Base-by-base conservation (phyloP, 2,797 vertebrate genomes). In the Mus caroli region DNA sequence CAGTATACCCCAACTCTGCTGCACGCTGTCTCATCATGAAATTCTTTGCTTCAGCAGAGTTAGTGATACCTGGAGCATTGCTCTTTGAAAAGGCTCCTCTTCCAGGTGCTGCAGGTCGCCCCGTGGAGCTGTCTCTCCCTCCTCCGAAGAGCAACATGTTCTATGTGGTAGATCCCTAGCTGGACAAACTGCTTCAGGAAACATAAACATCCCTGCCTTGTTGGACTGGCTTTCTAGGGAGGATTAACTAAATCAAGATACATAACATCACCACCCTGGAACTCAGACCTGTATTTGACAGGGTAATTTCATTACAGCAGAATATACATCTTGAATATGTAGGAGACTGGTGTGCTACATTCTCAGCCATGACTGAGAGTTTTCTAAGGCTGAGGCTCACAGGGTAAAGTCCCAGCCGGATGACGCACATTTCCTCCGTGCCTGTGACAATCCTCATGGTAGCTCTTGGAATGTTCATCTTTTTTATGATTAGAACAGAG, bases 401-500 rank as follows among this genome's bases (percentile, higher is more conserved):
- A 80, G 77, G 89, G 37, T 86, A 69, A 97, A 94, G 94, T 83
- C 50, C 73, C 89, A 95, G 60, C 64, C 67, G 37, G 58, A 14
- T 85, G 83, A 91, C 80, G 90, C 91, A 20, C n/a, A 79, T 62
- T 95, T 34, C 40, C 85, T 94, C 62, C 12, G 54, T 85, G 22
- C 13, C 56, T 88, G 75, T 90, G 34, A 40, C 84, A 94, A 96
- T 95, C 73, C 94, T 97, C 88, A 26, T 91, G 71, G 71, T 73
- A 93, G 54, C 83, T 93, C 90, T 95, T 93, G 95, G 90, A 85
- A 97, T 93, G 60, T 94, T 92, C 22, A 54, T 67, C 73, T 93
- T 93, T 93, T 96, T 97, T 78, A 90, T 95, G 86, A 97, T 97
- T 97, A 97, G 88, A 95, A 91, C 87, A 71, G 92, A 86, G 77